These are phyloP conservation scores for Crotalus horridus DNA, from an alignment of 2,113 vertebrate species.

Conservation along the genomic window DNA sequence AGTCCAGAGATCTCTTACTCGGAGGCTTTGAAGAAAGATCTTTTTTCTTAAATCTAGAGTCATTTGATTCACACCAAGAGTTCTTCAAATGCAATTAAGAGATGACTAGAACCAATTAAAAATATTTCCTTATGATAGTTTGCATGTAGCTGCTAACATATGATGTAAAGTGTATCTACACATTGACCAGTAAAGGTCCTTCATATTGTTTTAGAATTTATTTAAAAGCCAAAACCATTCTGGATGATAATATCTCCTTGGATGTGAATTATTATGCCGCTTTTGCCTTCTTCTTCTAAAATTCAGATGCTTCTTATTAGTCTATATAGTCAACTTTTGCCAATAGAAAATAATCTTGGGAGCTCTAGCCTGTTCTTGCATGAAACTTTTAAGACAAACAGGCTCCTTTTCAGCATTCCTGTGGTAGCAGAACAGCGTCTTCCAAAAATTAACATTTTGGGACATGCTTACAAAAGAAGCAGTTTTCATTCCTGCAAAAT, in stretches of 20 bases:
- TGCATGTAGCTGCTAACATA: not conserved
- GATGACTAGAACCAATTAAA: not conserved
- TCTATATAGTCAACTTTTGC: constrained; percentile 10
- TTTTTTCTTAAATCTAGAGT: not conserved
- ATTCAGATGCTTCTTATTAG: constrained; percentile 14
- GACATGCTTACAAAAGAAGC: not conserved
- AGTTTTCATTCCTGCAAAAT: not conserved
- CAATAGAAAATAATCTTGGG: not conserved
- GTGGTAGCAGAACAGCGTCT: not conserved
- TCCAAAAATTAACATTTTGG: not conserved
- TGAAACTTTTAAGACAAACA: not conserved
- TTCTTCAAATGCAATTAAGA: not conserved
- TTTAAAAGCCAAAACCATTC: not conserved
- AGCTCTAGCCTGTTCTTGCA: not conserved
- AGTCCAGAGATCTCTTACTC: not conserved
- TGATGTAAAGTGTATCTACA: not conserved
- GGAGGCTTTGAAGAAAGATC: not conserved
- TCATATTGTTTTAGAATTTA: not conserved
- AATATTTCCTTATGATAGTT: not conserved
- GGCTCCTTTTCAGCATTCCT: constrained; percentile 6
- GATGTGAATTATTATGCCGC: not conserved
- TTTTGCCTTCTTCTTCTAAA: not conserved
- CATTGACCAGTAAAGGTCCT: not conserved
- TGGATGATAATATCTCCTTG: not conserved
- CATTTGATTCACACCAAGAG: not conserved